Evolutionary conservation across 2,888 invertebrate genomes (phyloP), one percentile per base, ranked within the genome.

Genomic region (Autographa pulchrina): DNA sequence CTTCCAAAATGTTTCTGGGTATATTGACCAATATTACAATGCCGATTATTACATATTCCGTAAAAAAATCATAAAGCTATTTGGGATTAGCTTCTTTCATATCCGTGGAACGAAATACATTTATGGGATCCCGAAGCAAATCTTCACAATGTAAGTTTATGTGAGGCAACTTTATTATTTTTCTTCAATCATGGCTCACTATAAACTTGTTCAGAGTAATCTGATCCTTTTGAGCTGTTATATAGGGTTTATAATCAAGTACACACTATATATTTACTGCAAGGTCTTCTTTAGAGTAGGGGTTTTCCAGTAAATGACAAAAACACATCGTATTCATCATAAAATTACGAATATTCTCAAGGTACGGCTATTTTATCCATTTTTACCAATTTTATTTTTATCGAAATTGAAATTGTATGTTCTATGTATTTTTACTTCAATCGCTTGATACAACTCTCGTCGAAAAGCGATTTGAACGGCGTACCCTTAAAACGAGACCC

Each of bases 151-250:
- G n/a, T 48, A 48, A n/a, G 16, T 48, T 48, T 48, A n/a, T 48
- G 48, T 48, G n/a, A 48, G 48, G n/a, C n/a, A 48, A 48, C 48
- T 48, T 48, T 48, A 48, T 48, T 48, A 48, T 48, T n/a, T 38
- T 48, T 48, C 48, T 48, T n/a, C 48, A 48, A 48, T 48, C 48
- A 48, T 48, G 48, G 48, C 48, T 48, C 48, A n/a, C n/a, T n/a
- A 48, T 48, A 48, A 48, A 48, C n/a, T 48, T 7, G 48, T n/a
- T 48, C 16, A 7, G n/a, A 48, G 48, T 6, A 48, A n/a, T 48
- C 6, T n/a, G 48, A 48, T 48, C 48, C 48, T 48, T 48, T 48
- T 16, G 48, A 16, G 6, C 6, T 5, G n/a, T 8, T 48, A 48
- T 48, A 48, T 48, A n/a, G 48, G 2, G 7, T 48, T 48, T n/a